Evolutionary conservation across 2,888 invertebrate species (phyloP).

Genomic region (Lycophotia porphyrea): DNA sequence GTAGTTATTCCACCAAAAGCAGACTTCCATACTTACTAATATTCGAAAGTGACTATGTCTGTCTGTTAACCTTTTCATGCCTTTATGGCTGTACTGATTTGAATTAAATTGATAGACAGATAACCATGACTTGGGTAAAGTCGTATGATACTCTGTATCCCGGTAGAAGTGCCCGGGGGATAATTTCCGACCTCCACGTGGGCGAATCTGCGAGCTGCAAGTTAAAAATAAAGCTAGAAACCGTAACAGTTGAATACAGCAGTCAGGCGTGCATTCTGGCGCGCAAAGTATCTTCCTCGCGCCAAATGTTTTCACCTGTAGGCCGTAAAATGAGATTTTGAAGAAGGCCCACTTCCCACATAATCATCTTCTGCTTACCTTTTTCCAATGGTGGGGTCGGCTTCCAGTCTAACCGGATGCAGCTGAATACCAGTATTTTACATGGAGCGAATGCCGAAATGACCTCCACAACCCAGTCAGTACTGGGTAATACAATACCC

Average conservation of each 20-base stretch:
- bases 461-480: neutral
- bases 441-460: neutral
- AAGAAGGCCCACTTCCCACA: conserved; percentile 8
- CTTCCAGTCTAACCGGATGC: neutral
- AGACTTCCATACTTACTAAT: neutral
- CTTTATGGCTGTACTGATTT: neutral
- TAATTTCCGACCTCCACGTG: neutral
- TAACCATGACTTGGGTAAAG: neutral
- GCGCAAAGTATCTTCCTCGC: conserved; percentile 17
- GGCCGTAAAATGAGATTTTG: neutral
- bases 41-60: neutral
- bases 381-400: neutral
- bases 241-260: conserved; percentile 18
- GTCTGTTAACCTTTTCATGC: neutral
- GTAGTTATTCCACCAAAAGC: neutral
- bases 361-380: neutral
- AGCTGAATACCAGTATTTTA: neutral
- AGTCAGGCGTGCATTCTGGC: conserved; percentile 42
- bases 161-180: neutral
- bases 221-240: conserved; percentile 5
- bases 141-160: neutral
- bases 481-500: neutral
- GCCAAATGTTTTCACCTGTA: conserved; percentile 51
- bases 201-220: neutral
- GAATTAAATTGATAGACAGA: neutral